A percentile compares a stretch with the other conserved stretches of the same genome.
These are phyloP conservation scores for Hormaphis cornu DNA, from an alignment of 1,140 invertebrate species.

Conservation along the genomic window DNA sequence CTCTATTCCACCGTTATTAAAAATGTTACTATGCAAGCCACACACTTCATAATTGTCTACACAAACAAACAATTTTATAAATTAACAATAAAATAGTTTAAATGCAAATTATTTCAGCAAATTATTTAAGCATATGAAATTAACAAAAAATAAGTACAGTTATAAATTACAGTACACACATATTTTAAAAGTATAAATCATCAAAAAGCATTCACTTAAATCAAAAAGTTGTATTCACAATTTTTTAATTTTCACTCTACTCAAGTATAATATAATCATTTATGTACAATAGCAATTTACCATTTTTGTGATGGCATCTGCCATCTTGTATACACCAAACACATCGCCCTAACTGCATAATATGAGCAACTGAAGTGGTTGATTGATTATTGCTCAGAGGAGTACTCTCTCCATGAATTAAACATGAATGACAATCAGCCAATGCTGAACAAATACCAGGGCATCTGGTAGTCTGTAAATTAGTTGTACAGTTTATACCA, in stretches of 20 bases:
- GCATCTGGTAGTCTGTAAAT: constrained; percentile 75
- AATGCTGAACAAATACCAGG: constrained; percentile 73
- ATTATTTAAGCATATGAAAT: background rate
- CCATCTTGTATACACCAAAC: constrained; percentile 90
- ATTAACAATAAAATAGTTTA: constrained; percentile 36
- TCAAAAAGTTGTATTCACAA: background rate
- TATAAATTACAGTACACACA: no score
- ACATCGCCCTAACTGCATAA: constrained; percentile 64
- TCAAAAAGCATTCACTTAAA: no score
- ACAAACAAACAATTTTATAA: constrained; percentile 34
- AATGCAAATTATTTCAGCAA: background rate
- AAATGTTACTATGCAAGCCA: constrained; percentile 50
- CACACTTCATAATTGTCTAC: constrained; percentile 70
- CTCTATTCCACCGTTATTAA: constrained; percentile 53
- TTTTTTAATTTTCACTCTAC: background rate
- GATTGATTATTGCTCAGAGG: constrained; percentile 37
- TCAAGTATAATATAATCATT: background rate
- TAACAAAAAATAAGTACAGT: constrained; percentile 34
- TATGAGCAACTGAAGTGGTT: constrained; percentile 60
- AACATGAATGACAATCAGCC: constrained; percentile 78
- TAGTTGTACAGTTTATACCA: constrained; percentile 75
- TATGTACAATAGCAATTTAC: background rate
- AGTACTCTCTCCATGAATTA: constrained; percentile 56
- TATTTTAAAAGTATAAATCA: no score
- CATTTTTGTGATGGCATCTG: constrained; percentile 75